A percentile compares a stretch with the other conserved stretches of the same genome.
phyloP scores from a whole-genome alignment of 2,113 vertebrate species.

The Mustelus asterias region DNA sequence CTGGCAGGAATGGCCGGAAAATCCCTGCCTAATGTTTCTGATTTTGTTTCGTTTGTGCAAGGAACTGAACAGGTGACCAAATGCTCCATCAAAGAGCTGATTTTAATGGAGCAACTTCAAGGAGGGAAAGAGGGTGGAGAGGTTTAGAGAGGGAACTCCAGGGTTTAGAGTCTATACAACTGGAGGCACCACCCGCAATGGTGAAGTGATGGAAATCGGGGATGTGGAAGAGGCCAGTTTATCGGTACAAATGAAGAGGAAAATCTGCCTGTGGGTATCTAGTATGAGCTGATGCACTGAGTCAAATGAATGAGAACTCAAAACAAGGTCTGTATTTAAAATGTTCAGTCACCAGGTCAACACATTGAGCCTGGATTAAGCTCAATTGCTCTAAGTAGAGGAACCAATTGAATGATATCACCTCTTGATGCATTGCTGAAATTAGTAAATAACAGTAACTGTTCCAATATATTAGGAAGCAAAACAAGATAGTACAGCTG shows the following conservation, averaged over 20 bases:
- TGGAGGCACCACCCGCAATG: neutral
- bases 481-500: neutral
- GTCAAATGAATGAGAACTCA: neutral
- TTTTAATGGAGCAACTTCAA: no score
- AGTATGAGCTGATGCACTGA: neutral
- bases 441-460: neutral
- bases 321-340: neutral
- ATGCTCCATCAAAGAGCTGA: no score
- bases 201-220: neutral
- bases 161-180: neutral
- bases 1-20: no score
- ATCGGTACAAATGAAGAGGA: neutral
- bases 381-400: neutral
- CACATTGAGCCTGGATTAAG: neutral
- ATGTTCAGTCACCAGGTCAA: neutral
- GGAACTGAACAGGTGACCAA: no score
- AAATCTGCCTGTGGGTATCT: neutral
- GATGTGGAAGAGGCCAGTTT: neutral
- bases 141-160: neutral
- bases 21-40: no score
- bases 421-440: neutral
- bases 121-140: no score
- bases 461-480: neutral
- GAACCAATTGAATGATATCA: neutral
- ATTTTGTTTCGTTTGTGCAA: no score